phyloP scores from a whole-genome alignment of 2,113 vertebrate species.

The Cyprinus carpio region DNA sequence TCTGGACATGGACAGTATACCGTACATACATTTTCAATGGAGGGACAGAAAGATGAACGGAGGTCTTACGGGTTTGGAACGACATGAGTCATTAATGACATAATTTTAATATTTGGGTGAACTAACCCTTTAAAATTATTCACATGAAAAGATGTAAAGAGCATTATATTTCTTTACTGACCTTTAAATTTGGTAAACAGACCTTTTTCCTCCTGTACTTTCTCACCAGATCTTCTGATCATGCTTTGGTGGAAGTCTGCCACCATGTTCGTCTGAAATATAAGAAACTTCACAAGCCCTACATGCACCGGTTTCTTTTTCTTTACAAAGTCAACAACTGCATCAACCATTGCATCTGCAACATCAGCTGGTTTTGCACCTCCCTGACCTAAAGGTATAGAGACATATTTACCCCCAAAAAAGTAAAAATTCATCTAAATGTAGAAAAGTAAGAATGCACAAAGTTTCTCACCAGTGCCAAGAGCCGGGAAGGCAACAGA shows the following conservation, averaged over 20 bases:
- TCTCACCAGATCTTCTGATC: slow-evolving; percentile 70
- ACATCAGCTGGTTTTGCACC: slow-evolving; percentile 69
- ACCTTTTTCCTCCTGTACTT: neutral
- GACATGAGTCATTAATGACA: too few species aligned
- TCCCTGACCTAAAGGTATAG: slow-evolving; percentile 74
- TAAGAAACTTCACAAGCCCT: slow-evolving; percentile 80
- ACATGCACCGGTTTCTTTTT: slow-evolving; percentile 62
- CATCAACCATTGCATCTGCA: slow-evolving; percentile 79
- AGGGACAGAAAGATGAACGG: too few species aligned
- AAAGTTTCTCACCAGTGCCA: slow-evolving; percentile 81
- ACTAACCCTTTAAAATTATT: too few species aligned
- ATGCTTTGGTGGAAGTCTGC: slow-evolving; percentile 78
- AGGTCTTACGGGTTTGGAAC: too few species aligned
- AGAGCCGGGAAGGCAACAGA: slow-evolving; percentile 82
- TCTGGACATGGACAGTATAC: too few species aligned
- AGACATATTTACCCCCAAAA: neutral
- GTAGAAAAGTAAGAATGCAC: neutral
- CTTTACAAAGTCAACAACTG: slow-evolving; percentile 78
- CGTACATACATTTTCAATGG: too few species aligned
- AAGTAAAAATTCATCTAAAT: neutral
- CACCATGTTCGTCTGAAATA: slow-evolving; percentile 80
- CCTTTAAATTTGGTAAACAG: slow-evolving; percentile 36
- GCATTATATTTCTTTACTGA: slow-evolving; percentile 60
- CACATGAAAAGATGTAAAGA: neutral
- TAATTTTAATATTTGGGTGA: too few species aligned